These are phyloP conservation scores for Sarotherodon lohbergeri DNA, from an alignment of 2,113 vertebrate genomes.

Conservation along the genomic window DNA sequence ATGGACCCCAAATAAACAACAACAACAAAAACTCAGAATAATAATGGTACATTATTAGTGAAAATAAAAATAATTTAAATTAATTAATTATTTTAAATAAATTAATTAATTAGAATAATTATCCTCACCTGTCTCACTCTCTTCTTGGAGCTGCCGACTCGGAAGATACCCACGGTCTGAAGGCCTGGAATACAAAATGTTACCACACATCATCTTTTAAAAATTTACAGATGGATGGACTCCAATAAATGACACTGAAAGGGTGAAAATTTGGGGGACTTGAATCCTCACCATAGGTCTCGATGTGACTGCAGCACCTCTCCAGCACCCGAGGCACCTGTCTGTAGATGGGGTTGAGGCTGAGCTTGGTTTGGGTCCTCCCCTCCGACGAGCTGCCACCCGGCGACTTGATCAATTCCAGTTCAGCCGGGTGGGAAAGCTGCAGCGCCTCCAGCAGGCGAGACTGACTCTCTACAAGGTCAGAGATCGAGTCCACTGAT, in stretches of 20 bases:
- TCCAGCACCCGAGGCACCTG: slow-evolving; percentile 90
- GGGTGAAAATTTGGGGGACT: background rate
- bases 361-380: slow-evolving; percentile 72
- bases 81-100: background rate
- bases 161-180: slow-evolving; percentile 87
- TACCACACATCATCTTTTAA: background rate
- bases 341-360: slow-evolving; percentile 86
- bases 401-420: slow-evolving; percentile 70
- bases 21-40: background rate
- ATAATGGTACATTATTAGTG: background rate
- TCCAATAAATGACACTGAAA: background rate
- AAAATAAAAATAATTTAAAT: background rate
- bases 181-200: slow-evolving; percentile 72
- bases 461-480: slow-evolving; percentile 82
- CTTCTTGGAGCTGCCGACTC: slow-evolving; percentile 84
- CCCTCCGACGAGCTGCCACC: slow-evolving; percentile 45
- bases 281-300: slow-evolving; percentile 75
- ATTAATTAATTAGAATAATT: background rate
- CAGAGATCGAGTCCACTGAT: slow-evolving; percentile 85
- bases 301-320: slow-evolving; percentile 85
- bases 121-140: slow-evolving; percentile 83
- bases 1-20: background rate
- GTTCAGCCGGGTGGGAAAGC: slow-evolving; percentile 83
- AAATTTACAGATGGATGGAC: background rate
- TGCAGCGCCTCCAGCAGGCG: slow-evolving; percentile 88